Evolutionary conservation across 2,113 vertebrate genomes (phyloP), one percentile per base, ranked within the genome.

Genomic region (Nestor notabilis): DNA sequence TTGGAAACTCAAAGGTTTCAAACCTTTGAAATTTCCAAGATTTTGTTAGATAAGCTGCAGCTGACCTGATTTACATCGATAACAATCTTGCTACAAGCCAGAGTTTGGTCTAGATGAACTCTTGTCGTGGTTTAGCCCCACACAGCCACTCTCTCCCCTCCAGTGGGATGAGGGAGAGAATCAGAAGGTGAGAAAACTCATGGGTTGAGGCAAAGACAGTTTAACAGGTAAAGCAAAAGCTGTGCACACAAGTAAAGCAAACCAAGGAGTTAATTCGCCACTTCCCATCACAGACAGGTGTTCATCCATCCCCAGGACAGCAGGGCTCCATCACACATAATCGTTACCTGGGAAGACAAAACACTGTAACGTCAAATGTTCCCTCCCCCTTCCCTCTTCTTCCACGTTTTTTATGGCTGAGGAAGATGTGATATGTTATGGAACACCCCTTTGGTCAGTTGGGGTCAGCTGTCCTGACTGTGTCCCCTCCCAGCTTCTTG

Each of bases 321-420:
- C 29, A 33, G 53, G 35, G 14, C 31, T 69, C 21, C 25, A 5
- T 24, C 79, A 44, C 0, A 0, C 1, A 0, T 23, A 44, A 29
- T 0, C 0, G 24, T 37, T 14, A 13, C 44, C 55, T 61, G 49
- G 55, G 53, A 74, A 78, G 44, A 41, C 39, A 88, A 88, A 87
- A 44, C 1, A 2, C 19, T 24, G 27, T 64, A 1, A 4, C 17
- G 69, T 31, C 2, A 1, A 60, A 35, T 2, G 2, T 41, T 58
- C 56, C 9, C 11, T 13, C 13, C 1, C 10, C 1, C 11, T 37
- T 65, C 61, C 23, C 82, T 13, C 31, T 60, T 31, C 41, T 56
- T 58, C 27, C 13, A 5, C 5, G 23, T n/a, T 10, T 75, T 68
- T 63, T 33, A 8, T 24, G 35, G 25, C n/a, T n/a, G 21, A 53